Base-by-base conservation (phyloP, 1,140 invertebrate genomes). In the Rhagoletis zephyria region DNA sequence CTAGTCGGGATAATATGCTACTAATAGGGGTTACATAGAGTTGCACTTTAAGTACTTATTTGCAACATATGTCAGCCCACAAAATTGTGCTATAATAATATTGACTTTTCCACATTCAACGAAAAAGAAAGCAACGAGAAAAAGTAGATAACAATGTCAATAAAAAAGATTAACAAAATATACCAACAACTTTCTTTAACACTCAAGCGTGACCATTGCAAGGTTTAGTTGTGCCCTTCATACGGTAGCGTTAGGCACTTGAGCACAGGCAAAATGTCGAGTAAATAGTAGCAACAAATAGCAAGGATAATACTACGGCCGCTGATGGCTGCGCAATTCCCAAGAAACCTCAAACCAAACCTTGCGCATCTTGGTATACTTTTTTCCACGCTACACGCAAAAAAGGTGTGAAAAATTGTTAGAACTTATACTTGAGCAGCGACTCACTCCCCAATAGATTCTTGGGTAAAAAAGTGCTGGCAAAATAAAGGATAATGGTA, bases 41-140 rank as follows among this genome's bases (percentile, higher is more conserved):
- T 74, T 81, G 74, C 12, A 42, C 74, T 81, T 19, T 1, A 81
- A 59, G 74, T 59, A 81, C 56, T 81, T 81, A 81, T 81, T 81
- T 81, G 74, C 74, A 81, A 81, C 74, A 81, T 81, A 81, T 81
- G 74, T 81, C n/a, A 65, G 64, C 19, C 30, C 45, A 81, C 74
- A 56, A 81, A 56, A 81, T 51, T 81, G 74, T 81, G 74, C 74
- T 81, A 81, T 81, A 81, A 81, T 81, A 81, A 81, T 81, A 81
- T 81, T 81, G 74, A 81, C 74, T 81, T 59, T 81, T 56, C 48
- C 51, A 56, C 16, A 48, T 3, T 30, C 30, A 30, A 30, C 45
- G 30, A 4, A 56, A 81, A 81, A 16, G 19, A 30, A 59, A 81
- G 48, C n/a, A 12, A 56, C 0, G 45, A 51, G 16, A 56, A 81